A percentile compares a stretch with the other conserved stretches of the same genome.
These are phyloP conservation scores for Myathropa florea DNA, from an alignment of 2,888 invertebrate species.

Conservation along the genomic window DNA sequence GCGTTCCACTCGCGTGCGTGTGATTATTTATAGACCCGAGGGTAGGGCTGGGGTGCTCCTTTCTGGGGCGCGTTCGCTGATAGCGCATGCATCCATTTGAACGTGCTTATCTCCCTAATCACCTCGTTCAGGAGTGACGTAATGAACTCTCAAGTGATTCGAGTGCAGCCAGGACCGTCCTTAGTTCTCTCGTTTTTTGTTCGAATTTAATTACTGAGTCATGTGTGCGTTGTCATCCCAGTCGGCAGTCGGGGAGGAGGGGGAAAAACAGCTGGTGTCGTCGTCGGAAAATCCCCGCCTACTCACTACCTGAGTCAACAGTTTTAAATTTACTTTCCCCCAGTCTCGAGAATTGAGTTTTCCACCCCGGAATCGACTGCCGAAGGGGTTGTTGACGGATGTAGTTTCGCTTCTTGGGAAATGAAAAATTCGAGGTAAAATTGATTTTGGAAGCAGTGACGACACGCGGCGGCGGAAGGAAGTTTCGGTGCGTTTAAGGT, in stretches of 20 bases:
- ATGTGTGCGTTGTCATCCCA: conserved; percentile 28
- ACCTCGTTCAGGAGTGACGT: conserved; percentile 16
- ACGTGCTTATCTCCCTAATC: conserved; percentile 61
- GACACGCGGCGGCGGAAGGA: neutral
- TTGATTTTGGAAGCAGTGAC: conserved; percentile 56
- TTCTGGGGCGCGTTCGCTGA: conserved; percentile 16
- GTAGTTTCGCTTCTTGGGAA: conserved; percentile 16
- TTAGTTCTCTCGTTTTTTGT: neutral
- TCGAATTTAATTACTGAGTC: conserved; percentile 60
- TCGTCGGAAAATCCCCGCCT: conserved; percentile 57
- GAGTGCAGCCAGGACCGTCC: conserved; percentile 17
- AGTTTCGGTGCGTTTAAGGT: conserved; percentile 36
- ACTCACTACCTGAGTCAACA: conserved; percentile 68
- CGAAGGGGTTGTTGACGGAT: neutral
- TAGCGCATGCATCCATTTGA: neutral
- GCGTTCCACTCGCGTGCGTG: conserved; percentile 41
- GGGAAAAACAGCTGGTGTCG: conserved; percentile 46
- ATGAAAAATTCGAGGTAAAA: conserved; percentile 62
- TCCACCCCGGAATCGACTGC: neutral
- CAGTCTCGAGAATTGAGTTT: conserved; percentile 7
- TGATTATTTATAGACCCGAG: conserved; percentile 59
- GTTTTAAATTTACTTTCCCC: conserved; percentile 53
- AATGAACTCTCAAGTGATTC: conserved; percentile 43
- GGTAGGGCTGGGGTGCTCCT: neutral
- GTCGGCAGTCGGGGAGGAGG: no score